phyloP scores from a whole-genome alignment of 2,888 invertebrate species.

The Scaptodrosophila latifasciaeformis region DNA sequence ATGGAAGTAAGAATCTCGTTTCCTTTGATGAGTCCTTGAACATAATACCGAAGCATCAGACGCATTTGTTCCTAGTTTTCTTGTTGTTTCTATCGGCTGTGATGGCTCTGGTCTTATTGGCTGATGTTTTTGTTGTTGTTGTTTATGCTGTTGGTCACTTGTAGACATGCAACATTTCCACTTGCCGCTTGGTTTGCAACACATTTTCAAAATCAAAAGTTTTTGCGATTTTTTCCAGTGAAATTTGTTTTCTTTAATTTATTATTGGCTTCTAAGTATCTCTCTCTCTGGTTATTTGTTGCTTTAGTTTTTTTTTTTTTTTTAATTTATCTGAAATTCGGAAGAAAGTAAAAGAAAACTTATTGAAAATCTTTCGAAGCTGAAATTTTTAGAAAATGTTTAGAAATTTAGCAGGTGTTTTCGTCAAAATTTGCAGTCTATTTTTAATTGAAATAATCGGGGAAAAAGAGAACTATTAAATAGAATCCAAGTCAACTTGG shows the following conservation, averaged over 20 bases:
- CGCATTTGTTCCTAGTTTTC: conserved; percentile 5
- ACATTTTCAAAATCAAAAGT: conserved; percentile 59
- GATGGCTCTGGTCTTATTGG: conserved; percentile 10
- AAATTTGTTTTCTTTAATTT: conserved; percentile 44
- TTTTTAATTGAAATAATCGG: background rate
- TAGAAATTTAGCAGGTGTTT: conserved; percentile 55
- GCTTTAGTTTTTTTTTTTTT: conserved; percentile 20
- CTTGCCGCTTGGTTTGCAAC: conserved; percentile 59
- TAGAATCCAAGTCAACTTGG: too few species aligned
- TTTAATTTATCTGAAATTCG: conserved; percentile 42
- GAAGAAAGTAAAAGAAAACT: conserved; percentile 47
- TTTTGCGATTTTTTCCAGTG: conserved; percentile 42
- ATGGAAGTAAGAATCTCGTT: background rate
- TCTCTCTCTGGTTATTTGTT: conserved; percentile 10
- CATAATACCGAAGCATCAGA: background rate
- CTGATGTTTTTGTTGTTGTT: conserved; percentile 13
- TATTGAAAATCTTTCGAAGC: conserved; percentile 41
- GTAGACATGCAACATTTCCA: conserved; percentile 43
- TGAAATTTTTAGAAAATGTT: conserved; percentile 30
- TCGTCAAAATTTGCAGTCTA: background rate
- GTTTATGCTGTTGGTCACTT: conserved; percentile 28
- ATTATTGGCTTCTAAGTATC: conserved; percentile 6
- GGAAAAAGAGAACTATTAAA: too few species aligned
- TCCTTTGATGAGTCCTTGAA: conserved; percentile 19
- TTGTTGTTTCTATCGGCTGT: conserved; percentile 14